phyloP scores from a whole-genome alignment of 2,797 vertebrate genomes.

The Sparidentex hasta region DNA sequence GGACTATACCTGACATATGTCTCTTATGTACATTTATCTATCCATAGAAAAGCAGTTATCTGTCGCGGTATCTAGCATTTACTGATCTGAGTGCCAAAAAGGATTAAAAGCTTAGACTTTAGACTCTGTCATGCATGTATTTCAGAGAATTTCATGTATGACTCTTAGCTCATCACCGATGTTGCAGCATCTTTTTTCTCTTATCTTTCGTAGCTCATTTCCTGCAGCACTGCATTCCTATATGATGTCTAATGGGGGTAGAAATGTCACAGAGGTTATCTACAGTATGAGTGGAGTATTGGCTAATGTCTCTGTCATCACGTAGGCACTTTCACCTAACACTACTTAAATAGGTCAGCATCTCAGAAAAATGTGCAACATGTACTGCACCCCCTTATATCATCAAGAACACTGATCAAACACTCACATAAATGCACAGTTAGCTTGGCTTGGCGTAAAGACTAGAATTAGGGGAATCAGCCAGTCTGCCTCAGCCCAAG shows the following conservation, averaged over 20 bases:
- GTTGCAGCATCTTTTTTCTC: slow-evolving; percentile 27
- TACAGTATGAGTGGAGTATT: slow-evolving; percentile 2
- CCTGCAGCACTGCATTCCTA: slow-evolving; percentile 39
- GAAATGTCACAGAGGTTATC: slow-evolving; percentile 23
- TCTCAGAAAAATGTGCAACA: neutral
- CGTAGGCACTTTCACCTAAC: neutral
- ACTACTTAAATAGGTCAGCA: neutral
- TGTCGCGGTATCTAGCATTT: neutral
- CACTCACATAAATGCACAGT: neutral
- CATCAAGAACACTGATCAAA: neutral
- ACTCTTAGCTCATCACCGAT: slow-evolving; percentile 11
- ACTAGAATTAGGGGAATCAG: neutral
- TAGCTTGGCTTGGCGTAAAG: slow-evolving; percentile 21
- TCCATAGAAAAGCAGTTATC: neutral
- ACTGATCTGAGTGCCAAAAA: neutral
- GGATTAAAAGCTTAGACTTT: neutral
- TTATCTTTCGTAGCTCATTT: slow-evolving; percentile 29
- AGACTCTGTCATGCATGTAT: neutral
- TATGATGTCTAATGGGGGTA: slow-evolving; percentile 38
- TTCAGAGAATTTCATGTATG: neutral
- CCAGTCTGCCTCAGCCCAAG: neutral
- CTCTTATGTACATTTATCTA: neutral
- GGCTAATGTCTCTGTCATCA: slow-evolving; percentile 4
- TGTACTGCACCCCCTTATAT: too few species aligned
- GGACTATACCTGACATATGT: rapidly evolving